Conservation (phyloP, 2,113 vertebrate species). For the Nannobrachium achirus region DNA sequence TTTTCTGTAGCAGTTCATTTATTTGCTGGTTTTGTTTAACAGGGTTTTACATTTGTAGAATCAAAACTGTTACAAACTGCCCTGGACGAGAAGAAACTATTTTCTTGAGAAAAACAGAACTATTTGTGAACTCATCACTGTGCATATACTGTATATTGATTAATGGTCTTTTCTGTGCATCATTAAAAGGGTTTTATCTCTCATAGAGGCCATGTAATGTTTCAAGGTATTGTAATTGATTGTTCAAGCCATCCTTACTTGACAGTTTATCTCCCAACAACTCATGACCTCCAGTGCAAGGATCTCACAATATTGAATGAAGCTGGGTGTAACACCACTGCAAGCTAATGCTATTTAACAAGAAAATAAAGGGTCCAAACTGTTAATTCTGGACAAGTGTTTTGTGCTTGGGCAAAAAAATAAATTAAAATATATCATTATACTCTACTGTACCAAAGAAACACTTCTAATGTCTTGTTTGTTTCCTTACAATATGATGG, state of each 20-base stretch:
- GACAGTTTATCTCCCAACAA: not conserved
- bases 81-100: too few species aligned
- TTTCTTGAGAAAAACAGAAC: too few species aligned
- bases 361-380: slow-evolving; percentile 1
- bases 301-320: not conserved
- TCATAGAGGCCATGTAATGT: not conserved
- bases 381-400: slow-evolving; percentile 27
- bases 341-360: not conserved
- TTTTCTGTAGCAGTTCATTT: not conserved
- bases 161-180: not conserved
- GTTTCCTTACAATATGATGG: not conserved
- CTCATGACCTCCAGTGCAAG: not conserved
- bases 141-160: too few species aligned
- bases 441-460: slow-evolving; percentile 65
- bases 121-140: too few species aligned
- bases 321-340: not conserved
- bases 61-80: too few species aligned
- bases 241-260: not conserved
- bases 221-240: not conserved
- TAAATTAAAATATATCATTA: slow-evolving; percentile 33
- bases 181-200: not conserved
- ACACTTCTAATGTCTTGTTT: slow-evolving; percentile 10
- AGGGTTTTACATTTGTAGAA: too few species aligned
- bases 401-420: slow-evolving; percentile 43
- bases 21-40: not conserved